These are phyloP conservation scores for Labrus mixtus DNA, from an alignment of 2,113 vertebrate genomes.

Conservation along the genomic window DNA sequence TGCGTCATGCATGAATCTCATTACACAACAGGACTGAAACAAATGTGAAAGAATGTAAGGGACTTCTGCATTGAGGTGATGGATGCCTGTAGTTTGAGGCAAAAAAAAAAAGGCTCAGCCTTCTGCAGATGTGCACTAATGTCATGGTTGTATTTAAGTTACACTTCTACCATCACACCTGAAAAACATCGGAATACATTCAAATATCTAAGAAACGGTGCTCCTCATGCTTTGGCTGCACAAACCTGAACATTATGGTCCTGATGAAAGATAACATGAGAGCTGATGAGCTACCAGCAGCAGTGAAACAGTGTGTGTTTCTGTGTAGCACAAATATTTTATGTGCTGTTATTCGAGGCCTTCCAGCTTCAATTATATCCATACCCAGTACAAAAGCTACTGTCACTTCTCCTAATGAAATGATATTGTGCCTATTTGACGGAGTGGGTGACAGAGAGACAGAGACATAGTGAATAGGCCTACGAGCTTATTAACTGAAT, in stretches of 20 bases:
- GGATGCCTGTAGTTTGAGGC: not conserved
- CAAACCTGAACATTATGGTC: constrained; percentile 13
- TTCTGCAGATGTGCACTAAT: not conserved
- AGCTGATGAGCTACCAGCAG: constrained; percentile 31
- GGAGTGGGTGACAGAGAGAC: constrained; percentile 42
- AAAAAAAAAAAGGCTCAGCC: not conserved
- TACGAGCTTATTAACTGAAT: constrained; percentile 36
- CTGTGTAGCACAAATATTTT: constrained; percentile 11
- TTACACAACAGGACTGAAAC: constrained; percentile 33
- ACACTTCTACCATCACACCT: not conserved
- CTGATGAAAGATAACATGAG: constrained; percentile 41
- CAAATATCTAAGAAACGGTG: not conserved
- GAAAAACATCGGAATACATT: not conserved
- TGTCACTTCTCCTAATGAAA: constrained; percentile 64
- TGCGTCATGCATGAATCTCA: constrained; percentile 31
- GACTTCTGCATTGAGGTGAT: constrained; percentile 25
- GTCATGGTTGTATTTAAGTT: not conserved
- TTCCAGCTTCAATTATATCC: constrained; percentile 51
- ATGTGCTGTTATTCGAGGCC: constrained; percentile 57
- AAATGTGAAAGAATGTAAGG: constrained; percentile 13
- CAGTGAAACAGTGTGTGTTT: constrained; percentile 27
- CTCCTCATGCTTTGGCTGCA: constrained; percentile 23
- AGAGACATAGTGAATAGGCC: constrained; percentile 31
- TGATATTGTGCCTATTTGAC: constrained; percentile 49
- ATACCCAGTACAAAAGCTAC: constrained; percentile 53